Evolutionary conservation across 2,113 vertebrate species (phyloP).

Genomic region (Rattus rattus): DNA sequence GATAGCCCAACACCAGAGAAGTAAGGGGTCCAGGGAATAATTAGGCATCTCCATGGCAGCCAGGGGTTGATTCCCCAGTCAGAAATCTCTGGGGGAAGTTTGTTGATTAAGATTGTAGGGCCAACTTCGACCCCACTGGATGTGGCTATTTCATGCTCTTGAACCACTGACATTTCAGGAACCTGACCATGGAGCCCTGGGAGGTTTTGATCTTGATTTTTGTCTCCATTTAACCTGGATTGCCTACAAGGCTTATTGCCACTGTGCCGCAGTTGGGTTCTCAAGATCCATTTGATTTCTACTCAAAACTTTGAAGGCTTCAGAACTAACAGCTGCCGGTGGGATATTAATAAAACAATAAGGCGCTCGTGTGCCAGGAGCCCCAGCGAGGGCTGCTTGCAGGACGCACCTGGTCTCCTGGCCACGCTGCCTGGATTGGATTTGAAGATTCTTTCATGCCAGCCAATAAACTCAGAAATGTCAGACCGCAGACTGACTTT

Average conservation of each 20-base stretch:
- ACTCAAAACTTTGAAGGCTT: slow-evolving; percentile 52
- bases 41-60: too few species aligned
- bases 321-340: slow-evolving; percentile 62
- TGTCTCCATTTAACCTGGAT: slow-evolving; percentile 23
- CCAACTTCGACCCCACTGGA: not conserved
- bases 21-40: not conserved
- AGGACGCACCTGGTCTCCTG: slow-evolving; percentile 27
- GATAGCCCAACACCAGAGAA: not conserved
- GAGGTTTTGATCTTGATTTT: not conserved
- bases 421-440: not conserved
- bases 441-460: slow-evolving; percentile 59
- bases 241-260: not conserved
- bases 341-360: slow-evolving; percentile 72
- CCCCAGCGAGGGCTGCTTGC: not conserved
- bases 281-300: slow-evolving; percentile 37
- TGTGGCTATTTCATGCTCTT: not conserved
- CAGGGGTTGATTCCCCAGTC: not conserved
- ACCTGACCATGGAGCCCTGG: not conserved
- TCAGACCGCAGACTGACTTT: slow-evolving; percentile 4
- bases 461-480: slow-evolving; percentile 70
- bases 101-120: not conserved
- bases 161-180: not conserved
- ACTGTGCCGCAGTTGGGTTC: slow-evolving; percentile 31
- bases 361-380: not conserved
- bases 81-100: not conserved